Conservation (phyloP, 2,888 invertebrate genomes). For the Sepiola atlantica region DNA sequence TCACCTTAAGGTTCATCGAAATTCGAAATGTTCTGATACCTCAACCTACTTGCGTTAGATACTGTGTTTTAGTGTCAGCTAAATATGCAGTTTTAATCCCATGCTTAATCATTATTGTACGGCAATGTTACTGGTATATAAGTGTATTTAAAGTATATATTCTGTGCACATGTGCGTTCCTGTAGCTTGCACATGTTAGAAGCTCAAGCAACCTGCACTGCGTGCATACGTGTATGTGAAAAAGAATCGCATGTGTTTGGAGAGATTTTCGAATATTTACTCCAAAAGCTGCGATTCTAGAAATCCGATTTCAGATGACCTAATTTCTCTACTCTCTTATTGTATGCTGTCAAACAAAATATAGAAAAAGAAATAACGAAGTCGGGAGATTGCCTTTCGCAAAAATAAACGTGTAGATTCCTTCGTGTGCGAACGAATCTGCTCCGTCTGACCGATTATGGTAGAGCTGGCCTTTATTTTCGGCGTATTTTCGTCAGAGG, state of each 20-base stretch:
- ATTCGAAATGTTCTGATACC: too few species aligned
- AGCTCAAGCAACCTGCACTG: too few species aligned
- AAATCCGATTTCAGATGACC: not conserved
- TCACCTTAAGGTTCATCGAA: too few species aligned
- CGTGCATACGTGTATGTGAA: too few species aligned
- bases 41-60: too few species aligned
- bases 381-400: not conserved
- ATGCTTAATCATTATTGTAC: too few species aligned
- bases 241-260: too few species aligned
- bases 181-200: too few species aligned
- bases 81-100: too few species aligned
- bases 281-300: not conserved
- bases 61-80: too few species aligned
- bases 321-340: not conserved
- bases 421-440: not conserved
- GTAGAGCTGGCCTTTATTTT: not conserved
- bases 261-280: not conserved
- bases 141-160: too few species aligned
- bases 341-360: not conserved
- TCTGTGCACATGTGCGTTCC: not conserved
- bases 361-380: not conserved
- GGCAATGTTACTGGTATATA: too few species aligned
- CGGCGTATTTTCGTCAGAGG: not conserved
- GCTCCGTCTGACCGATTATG: not conserved
- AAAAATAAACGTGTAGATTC: not conserved